Conservation (phyloP, 2,888 invertebrate genomes). For the Anarsia innoxiella region DNA sequence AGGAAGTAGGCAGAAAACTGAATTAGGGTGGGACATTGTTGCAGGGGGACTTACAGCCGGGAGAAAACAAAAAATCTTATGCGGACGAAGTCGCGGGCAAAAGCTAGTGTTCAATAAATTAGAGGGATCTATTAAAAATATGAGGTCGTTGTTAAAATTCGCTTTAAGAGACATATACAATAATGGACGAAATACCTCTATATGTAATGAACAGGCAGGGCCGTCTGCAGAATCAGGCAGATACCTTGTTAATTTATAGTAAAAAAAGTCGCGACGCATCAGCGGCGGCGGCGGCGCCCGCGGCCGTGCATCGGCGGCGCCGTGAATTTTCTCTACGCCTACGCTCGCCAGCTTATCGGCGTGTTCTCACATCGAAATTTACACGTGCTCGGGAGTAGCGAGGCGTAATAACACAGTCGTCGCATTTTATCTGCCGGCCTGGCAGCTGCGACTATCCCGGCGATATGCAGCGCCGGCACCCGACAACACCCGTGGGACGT, state of each 20-base stretch:
- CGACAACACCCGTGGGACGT: slow-evolving; percentile 62
- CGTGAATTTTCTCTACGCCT: slow-evolving; percentile 55
- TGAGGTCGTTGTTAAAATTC: too few species aligned
- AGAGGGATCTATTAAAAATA: too few species aligned
- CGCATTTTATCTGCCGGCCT: slow-evolving; percentile 60
- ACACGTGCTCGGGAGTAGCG: slow-evolving; percentile 66
- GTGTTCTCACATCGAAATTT: slow-evolving; percentile 70
- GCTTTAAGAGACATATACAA: too few species aligned
- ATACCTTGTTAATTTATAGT: not conserved
- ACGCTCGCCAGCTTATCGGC: slow-evolving; percentile 56
- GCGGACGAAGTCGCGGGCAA: too few species aligned
- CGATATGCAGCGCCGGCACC: slow-evolving; percentile 46
- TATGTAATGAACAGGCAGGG: too few species aligned
- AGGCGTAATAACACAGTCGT: slow-evolving; percentile 60
- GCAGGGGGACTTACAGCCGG: too few species aligned
- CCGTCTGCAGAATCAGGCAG: slow-evolving; percentile 19
- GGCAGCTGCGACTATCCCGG: slow-evolving; percentile 42
- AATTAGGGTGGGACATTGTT: too few species aligned
- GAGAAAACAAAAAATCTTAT: too few species aligned
- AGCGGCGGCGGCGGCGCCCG: slow-evolving; percentile 21
- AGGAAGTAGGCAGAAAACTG: too few species aligned
- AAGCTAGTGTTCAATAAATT: too few species aligned
- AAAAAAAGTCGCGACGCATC: slow-evolving; percentile 36
- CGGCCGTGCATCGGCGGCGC: slow-evolving; percentile 37
- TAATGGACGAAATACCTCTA: too few species aligned